Evolutionary conservation across 2,888 invertebrate genomes (phyloP), one percentile per base, ranked within the genome.

Genomic region (Eristalis tenax): DNA sequence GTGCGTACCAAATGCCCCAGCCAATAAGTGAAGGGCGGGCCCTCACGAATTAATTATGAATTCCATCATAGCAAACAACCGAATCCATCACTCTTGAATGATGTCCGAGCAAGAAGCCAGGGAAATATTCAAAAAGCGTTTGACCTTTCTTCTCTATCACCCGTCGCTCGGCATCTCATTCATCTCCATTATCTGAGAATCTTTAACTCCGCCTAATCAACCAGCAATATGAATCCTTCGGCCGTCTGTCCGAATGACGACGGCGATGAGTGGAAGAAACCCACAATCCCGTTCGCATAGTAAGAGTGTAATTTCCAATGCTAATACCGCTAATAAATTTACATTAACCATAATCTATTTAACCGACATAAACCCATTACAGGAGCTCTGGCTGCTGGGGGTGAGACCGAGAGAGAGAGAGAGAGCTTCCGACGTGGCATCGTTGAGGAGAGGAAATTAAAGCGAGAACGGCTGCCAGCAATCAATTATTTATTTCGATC

Each of bases 241-340:
- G 15, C 40, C 38, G 11, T 1, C 56, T 32, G 32, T 32, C 32
- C 32, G 56, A 32, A 4, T 32, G 28, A 5, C 13, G 18, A 50
- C n/a, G 50, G 18, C 50, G 50, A 18, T 2, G 56, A 22, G 32
- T 15, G 56, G 18, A 35, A 74, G 32, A 59, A 71, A 61, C 65
- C 40, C 59, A 15, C 4, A 22, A 35, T 22, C n/a, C 56, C 26
- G 18, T 11, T 35, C 22, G 18, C 61, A 59, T 35, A 50, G 18
- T 18, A 28, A 63, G 32, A 65, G 38, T 50, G 61, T 73, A 78
- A 68, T 77, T 78, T 63, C 57, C 57, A 73, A 43, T 73, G 66
- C 66, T 79, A 79, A 84, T 70, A 75, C 79, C 65, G 32, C 70
- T 79, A 73, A 77, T 78, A 73, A 83, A 83, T 83, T 79, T 70